Percentiles rank a stretch among this genome's conserved stretches.
Evolutionary conservation across 2,888 invertebrate genomes (phyloP).

Genomic region (Bugula neritina): DNA sequence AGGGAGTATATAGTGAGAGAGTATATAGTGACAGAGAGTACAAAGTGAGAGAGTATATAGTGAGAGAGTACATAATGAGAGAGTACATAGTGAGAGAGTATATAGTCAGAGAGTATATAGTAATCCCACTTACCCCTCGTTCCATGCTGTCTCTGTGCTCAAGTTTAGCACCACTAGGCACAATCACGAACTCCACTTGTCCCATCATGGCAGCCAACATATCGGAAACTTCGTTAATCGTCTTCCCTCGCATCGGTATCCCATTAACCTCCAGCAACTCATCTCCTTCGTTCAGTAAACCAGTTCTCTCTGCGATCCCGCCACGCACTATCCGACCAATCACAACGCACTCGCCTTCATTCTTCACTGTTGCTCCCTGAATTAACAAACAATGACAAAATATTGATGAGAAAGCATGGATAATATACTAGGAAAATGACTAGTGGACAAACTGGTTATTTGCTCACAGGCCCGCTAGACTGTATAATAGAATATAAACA

Average conservation of each 20-base stretch:
- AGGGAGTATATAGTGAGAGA: no score
- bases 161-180: conserved; percentile 59
- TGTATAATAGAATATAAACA: no score
- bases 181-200: conserved; percentile 79
- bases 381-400: no score
- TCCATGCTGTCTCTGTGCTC: conserved; percentile 34
- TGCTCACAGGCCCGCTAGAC: no score
- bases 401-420: no score
- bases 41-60: no score
- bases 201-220: conserved; percentile 86
- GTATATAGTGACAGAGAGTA: no score
- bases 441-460: no score
- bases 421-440: no score
- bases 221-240: conserved; percentile 95
- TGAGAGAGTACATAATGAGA: no score
- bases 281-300: conserved; percentile 57
- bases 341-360: conserved; percentile 91
- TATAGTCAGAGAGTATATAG: not conserved
- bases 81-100: no score
- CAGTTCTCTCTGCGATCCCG: conserved; percentile 92
- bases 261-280: conserved; percentile 93
- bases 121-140: conserved; percentile 38
- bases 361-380: conserved; percentile 65
- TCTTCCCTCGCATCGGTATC: conserved; percentile 88
- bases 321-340: conserved; percentile 93